Evolutionary conservation across 2,113 vertebrate species (phyloP), one percentile per base, ranked within the genome.

Genomic region (Grantiella picta): DNA sequence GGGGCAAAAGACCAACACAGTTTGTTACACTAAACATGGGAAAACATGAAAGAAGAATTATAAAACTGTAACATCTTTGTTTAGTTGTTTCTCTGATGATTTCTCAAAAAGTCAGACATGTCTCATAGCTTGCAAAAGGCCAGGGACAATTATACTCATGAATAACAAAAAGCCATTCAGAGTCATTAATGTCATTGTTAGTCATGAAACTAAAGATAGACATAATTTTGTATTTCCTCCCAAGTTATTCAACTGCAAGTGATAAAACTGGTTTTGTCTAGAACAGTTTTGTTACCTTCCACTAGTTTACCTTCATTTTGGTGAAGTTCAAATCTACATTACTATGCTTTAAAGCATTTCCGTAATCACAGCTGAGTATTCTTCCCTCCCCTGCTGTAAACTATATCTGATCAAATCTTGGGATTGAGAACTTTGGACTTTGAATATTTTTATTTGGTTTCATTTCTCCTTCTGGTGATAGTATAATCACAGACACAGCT

Each of bases 41-140:
- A 60, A 94, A 93, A 93, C 47, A 85, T 25, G 38, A 83, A 77
- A 88, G 72, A 61, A 70, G 21, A 94, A 70, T 7, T 70, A 38
- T 12, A 73, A 63, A 82, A 92, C 63, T 73, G 36, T 61, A 83
- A 83, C 50, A 90, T 69, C 87, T 91, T 86, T 86, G 90, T 94
- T 82, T 54, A 56, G 50, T 40, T 68, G 52, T 71, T 90, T 72
- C 78, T 77, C 78, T 73, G 70, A 68, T 6, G 7, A 70, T 28
- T 93, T 73, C 82, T 47, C 20, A 8, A 68, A 8, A 68, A 76
- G 59, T 76, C 42, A 72, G 44, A 53, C n/a, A 29, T 17, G 38
- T 54, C 59, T 45, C 78, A 60, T 14, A 65, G 65, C 60, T 82
- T 47, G 47, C 66, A 83, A 49, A 82, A 90, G 61, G 57, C 40